phyloP scores from a whole-genome alignment of 2,888 invertebrate genomes.

The Lutraria lutraria region DNA sequence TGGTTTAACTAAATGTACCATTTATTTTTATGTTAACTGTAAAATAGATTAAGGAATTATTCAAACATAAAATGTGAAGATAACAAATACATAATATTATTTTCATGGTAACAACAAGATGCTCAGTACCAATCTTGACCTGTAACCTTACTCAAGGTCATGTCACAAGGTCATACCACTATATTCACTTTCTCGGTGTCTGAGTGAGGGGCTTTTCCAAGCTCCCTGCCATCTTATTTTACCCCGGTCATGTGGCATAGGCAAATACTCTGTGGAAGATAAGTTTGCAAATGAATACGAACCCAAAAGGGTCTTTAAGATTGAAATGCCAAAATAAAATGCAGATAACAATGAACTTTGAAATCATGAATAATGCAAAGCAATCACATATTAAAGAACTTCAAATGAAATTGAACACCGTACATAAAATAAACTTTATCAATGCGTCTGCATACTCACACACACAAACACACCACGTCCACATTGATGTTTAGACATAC shows the following conservation, averaged over 20 bases:
- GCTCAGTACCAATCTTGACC: conserved; percentile 55
- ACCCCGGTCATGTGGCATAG: conserved; percentile 58
- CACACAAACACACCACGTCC: not conserved
- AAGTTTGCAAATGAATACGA: conserved; percentile 64
- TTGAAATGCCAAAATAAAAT: not conserved
- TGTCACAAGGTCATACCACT: conserved; percentile 59
- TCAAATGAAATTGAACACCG: not conserved
- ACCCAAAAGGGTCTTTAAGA: conserved; percentile 43
- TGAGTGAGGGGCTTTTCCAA: conserved; percentile 63
- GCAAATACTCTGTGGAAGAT: conserved; percentile 66
- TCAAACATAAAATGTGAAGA: conserved; percentile 13
- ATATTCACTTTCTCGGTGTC: conserved; percentile 46
- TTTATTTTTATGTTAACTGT: conserved; percentile 9
- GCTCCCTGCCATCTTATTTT: conserved; percentile 48
- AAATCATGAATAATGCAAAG: not conserved
- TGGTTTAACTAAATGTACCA: too few species aligned
- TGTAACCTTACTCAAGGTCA: conserved; percentile 42
- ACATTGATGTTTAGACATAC: not conserved
- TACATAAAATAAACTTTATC: not conserved
- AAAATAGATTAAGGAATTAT: conserved; percentile 3
- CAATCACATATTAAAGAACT: not conserved
- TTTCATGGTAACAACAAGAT: conserved; percentile 43
- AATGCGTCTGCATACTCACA: not conserved
- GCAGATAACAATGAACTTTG: too few species aligned
- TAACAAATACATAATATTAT: conserved; percentile 20